Base-by-base conservation (phyloP, 2,888 invertebrate genomes). In the Lasioglossum lativentre region DNA sequence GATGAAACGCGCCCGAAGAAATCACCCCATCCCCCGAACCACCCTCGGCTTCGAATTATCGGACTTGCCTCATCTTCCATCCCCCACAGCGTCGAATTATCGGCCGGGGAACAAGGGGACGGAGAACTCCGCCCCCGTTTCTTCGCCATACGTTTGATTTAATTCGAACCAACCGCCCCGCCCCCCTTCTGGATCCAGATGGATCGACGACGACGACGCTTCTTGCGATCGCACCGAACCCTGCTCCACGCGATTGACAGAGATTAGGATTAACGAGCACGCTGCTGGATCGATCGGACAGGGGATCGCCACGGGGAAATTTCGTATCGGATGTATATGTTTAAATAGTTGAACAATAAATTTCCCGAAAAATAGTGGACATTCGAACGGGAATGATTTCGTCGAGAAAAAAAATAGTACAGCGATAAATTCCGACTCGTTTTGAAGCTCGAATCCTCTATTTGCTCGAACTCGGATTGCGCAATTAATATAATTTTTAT, bases 31-130 rank as follows among this genome's bases (percentile, higher is more conserved):
- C 27, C 14, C 27, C 27, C 27, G 27, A 27, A 4, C n/a, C 59
- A 14, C 4, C 59, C 5, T 14, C 59, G 27, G 59, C 14, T 27
- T 59, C 59, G 59, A 59, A 59, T 59, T 59, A 59, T 59, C 59
- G 59, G 59, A 59, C 59, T 59, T 5, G 59, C 59, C 59, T 59
- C 27, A 59, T 59, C 59, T 59, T 27, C 59, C 59, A 14, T 19
- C 16, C 47, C 47, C 47, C 47, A 4, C 19, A n/a, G 59, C 27
- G 59, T 16, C 59, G 59, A 59, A 59, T 59, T 59, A 59, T 59
- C 59, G 59, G 59, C 27, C 27, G 59, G 59, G 59, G 59, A 59
- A 59, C 59, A 59, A 59, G 59, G 59, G 59, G 5, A 59, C 27
- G 59, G 5, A 12, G 59, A 59, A 59, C 59, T 59, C 27, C 27